Base-by-base conservation (phyloP, 2,797 vertebrate genomes). In the Eremophila alpestris region DNA sequence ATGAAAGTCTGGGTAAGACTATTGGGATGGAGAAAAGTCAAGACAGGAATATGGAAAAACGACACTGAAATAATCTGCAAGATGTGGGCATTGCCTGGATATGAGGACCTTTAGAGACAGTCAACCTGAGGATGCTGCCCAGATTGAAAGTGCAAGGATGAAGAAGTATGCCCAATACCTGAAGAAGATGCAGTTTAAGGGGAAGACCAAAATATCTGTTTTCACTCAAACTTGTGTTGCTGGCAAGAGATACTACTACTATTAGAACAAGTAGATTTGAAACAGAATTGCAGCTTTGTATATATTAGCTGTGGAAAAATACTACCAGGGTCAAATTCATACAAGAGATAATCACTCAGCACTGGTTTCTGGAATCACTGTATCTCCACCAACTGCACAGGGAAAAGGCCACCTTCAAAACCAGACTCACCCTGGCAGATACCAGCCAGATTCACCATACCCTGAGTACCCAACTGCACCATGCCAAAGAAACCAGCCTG, bases 31-130 rank as follows among this genome's bases (percentile, higher is more conserved):
- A 43, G 40, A 83, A 60, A 1, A 85, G 26, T n/a, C 32, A 87
- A 87, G 67, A 68, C 1, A 70, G 23, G 83, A 83, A 43, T n/a
- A 5, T 32, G 62, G 17, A 54, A 27, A 54, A 80, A 10, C 46
- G 64, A 23, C 5, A 20, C 13, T 2, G 3, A 77, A 92, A 63
- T 34, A 45, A 45, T 79, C 55, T 73, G 36, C 17, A 87, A 80
- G n/a, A 34, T 7, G 2, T 67, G 34, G 5, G 7, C 29, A 34
- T 81, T 0, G 0, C 40, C 15, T 64, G 54, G 38, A 46, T 43
- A 26, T 32, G 26, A 83, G 41, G 29, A 45, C 12, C 29, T 63
- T 51, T 19, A 63, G 26, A 46, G 11, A 41, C 4, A 17, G 41
- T 32, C 51, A 83, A 4, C 10, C 9, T 76, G 48, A 82, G 62